Evolutionary conservation across 1,140 invertebrate species (phyloP).

Genomic region (Heliconius nattereri): DNA sequence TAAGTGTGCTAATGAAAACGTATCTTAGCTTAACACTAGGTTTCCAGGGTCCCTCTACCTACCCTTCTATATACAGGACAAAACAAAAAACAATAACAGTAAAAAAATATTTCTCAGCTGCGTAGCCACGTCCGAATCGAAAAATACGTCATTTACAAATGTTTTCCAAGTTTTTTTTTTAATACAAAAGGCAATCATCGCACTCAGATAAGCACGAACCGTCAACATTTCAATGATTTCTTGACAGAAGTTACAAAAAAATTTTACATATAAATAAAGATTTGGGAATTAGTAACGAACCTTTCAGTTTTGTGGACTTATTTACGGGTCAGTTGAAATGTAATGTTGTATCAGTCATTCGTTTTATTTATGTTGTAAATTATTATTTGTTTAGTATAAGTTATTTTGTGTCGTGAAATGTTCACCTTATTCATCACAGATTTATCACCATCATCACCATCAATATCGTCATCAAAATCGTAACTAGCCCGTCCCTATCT

Average conservation of each 20-base stretch:
- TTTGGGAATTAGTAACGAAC: conserved; percentile 8
- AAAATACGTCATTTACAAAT: conserved; percentile 3
- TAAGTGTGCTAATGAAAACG: too few species aligned
- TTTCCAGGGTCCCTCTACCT: too few species aligned
- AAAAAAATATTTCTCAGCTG: not conserved
- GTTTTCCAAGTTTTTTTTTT: not conserved
- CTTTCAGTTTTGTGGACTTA: not conserved
- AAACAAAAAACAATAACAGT: not conserved
- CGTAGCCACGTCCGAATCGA: not conserved
- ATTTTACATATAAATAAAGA: not conserved
- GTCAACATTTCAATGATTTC: not conserved
- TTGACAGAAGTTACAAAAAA: conserved; percentile 3
- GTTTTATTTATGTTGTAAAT: not conserved
- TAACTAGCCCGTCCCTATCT: too few species aligned
- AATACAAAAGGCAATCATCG: conserved; percentile 10
- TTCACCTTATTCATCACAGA: too few species aligned
- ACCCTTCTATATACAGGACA: too few species aligned
- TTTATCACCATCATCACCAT: too few species aligned
- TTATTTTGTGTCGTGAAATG: not conserved
- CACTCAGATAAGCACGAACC: not conserved
- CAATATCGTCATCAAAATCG: too few species aligned
- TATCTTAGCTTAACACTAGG: too few species aligned
- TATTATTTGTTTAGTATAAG: not conserved
- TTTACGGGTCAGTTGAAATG: not conserved
- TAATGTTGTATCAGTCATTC: not conserved